These are phyloP conservation scores for Erebia epiphron DNA, from an alignment of 2,888 invertebrate genomes.

Conservation along the genomic window DNA sequence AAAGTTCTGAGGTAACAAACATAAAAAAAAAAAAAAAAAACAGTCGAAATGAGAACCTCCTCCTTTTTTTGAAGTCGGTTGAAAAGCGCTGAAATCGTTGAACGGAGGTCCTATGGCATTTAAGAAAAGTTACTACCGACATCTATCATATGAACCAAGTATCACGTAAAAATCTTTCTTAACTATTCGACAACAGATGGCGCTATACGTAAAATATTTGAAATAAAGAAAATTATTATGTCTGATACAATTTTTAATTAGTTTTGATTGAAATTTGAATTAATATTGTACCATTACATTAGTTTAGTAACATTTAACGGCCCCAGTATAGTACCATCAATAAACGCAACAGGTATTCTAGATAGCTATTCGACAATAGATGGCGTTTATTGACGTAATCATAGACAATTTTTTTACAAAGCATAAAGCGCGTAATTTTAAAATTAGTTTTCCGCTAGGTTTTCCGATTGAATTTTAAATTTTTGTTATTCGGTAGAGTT, in stretches of 20 bases:
- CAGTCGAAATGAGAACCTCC: no score
- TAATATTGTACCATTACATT: no score
- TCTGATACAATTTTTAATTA: background rate
- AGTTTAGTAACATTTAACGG: no score
- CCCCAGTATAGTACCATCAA: no score
- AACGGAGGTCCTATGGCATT: no score
- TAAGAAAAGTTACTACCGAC: background rate
- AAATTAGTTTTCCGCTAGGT: background rate
- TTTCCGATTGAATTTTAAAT: background rate
- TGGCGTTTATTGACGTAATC: background rate
- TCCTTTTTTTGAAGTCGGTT: no score
- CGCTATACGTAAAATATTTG: background rate
- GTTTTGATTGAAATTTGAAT: background rate
- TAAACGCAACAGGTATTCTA: background rate
- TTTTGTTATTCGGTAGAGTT: no score
- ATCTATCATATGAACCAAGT: background rate
- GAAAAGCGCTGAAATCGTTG: no score
- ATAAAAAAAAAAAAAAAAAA: no score
- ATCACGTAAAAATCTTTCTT: background rate
- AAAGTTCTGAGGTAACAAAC: no score
- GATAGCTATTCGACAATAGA: constrained; percentile 4
- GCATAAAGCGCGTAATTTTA: background rate
- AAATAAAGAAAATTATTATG: background rate
- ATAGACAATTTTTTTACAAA: background rate
- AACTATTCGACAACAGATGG: constrained; percentile 7